Base-by-base conservation (phyloP, 2,888 invertebrate species). In the Isotomurus palustris region DNA sequence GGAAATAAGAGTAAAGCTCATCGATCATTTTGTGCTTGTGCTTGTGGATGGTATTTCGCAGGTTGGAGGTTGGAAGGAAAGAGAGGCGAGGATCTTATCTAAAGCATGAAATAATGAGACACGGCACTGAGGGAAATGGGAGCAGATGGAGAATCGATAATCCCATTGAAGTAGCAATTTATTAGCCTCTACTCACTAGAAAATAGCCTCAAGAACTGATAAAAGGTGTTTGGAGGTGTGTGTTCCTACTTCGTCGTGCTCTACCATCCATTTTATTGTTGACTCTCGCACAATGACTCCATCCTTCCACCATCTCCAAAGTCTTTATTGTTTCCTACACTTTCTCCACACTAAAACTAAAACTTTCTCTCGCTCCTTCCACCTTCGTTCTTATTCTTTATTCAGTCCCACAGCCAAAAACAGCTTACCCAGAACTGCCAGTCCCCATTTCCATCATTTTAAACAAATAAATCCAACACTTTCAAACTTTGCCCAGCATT, bases 141-240 rank as follows among this genome's bases (percentile, higher is more conserved):
- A 38, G n/a, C 38, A 55, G 55, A 56, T 50, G 56, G 50, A 36
- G 56, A 56, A 56, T 56, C 56, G 56, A 56, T 56, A 56, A 56
- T 56, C 50, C 56, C 56, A 56, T 56, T 56, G 56, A 50, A 36
- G 49, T 41, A 56, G 50, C 49, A 50, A 56, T 56, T 50, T 56
- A 56, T 56, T 56, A 50, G 38, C 38, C 19, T 19, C 38, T 14
- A 38, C 38, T 38, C 38, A 38, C 38, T 19, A 19, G n/a, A 14
- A 38, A 38, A 38, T 38, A 38, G 8, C 38, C 38, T 38, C 8
- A 38, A 38, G 38, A 38, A n/a, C n/a, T 38, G 38, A 38, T 38
- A 38, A 38, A 38, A 38, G 38, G 38, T 38, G 38, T 38, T n/a
- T n/a, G n/a, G n/a, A n/a, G n/a, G n/a, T 4, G 38, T 38, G 19